A percentile compares a stretch with the other conserved stretches of the same genome.
Evolutionary conservation across 2,113 vertebrate genomes (phyloP).

Genomic region (Mastomys natalensis): DNA sequence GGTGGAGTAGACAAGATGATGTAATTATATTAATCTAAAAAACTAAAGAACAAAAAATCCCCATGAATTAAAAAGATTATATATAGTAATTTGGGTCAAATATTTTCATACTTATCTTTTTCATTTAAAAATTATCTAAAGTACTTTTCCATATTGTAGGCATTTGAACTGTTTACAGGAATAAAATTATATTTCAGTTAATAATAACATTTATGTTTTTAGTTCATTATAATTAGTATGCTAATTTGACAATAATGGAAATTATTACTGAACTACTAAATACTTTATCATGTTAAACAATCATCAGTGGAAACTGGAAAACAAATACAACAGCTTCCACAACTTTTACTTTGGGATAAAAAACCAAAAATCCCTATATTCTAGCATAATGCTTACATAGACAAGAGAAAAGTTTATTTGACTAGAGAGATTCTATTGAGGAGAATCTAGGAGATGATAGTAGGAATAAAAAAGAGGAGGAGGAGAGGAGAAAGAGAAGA

Average conservation of each 20-base stretch:
- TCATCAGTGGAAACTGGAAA: not conserved
- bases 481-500: not conserved
- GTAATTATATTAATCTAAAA: not conserved
- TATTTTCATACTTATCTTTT: not conserved
- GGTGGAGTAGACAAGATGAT: no score
- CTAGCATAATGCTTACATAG: not conserved
- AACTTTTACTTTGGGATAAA: not conserved
- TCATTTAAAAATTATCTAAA: slow-evolving; percentile 28
- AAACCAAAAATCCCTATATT: not conserved
- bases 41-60: not conserved
- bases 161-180: not conserved
- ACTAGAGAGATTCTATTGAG: not conserved
- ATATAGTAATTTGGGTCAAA: not conserved
- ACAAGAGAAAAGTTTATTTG: slow-evolving; percentile 17
- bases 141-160: not conserved
- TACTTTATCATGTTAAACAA: not conserved
- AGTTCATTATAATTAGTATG: not conserved
- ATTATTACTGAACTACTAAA: not conserved
- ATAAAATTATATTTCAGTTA: not conserved
- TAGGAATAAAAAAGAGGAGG: not conserved
- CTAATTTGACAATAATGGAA: not conserved
- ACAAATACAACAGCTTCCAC: not conserved
- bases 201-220: not conserved
- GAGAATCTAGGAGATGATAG: not conserved
- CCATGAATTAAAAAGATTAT: not conserved